phyloP scores from a whole-genome alignment of 1,140 invertebrate species.

The Lysiphlebus fabarum region DNA sequence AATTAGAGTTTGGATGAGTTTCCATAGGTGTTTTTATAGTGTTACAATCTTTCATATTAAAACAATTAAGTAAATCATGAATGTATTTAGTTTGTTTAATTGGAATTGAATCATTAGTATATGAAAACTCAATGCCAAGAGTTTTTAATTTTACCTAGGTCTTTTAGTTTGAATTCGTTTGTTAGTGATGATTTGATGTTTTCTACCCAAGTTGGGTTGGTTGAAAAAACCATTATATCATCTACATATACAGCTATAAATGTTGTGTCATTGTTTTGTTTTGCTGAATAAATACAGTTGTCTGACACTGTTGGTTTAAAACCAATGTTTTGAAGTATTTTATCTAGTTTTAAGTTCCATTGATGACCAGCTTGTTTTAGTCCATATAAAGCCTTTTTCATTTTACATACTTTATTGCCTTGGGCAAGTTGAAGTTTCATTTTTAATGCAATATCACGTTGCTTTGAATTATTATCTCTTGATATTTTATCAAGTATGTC shows the following conservation, averaged over 20 bases:
- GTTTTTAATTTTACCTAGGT: conserved; percentile 16
- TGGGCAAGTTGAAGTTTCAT: conserved; percentile 23
- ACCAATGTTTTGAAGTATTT: conserved; percentile 21
- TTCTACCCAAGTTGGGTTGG: neutral
- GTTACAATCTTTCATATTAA: conserved; percentile 13
- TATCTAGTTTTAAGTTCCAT: conserved; percentile 32
- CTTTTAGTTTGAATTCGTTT: conserved; percentile 17
- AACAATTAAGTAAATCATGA: conserved; percentile 1
- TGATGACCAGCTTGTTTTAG: conserved; percentile 33
- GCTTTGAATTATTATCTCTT: neutral
- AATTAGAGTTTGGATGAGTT: neutral
- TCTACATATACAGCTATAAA: conserved; percentile 29
- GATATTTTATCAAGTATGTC: neutral
- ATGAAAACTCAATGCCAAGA: conserved; percentile 22
- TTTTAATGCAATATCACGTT: conserved; percentile 16
- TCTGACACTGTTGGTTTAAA: conserved; percentile 25
- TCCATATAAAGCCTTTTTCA: conserved; percentile 40
- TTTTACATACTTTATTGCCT: conserved; percentile 28
- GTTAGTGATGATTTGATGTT: conserved; percentile 5
- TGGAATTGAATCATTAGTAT: neutral
- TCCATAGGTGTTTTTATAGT: conserved; percentile 16
- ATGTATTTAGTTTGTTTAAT: neutral
- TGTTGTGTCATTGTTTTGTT: conserved; percentile 19
- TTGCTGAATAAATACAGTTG: conserved; percentile 24
- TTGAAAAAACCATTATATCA: conserved; percentile 26